Evolutionary conservation across 92 coral and sea anemone genomes (phyloP), one percentile per base, ranked within the genome.

Genomic region (Actinostola sp.): DNA sequence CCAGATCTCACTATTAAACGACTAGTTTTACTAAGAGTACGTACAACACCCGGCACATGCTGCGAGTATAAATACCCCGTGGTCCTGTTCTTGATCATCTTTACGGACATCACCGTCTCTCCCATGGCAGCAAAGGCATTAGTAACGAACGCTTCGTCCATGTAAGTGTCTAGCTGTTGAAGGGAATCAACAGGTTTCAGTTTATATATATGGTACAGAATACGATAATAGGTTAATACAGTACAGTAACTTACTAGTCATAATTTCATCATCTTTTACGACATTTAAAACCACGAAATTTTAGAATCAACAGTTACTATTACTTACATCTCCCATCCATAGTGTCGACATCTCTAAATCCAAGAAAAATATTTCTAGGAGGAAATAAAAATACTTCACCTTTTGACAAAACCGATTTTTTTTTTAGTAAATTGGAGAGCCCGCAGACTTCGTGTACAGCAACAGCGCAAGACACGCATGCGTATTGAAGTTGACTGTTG

Each of bases 291-390:
- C n/a, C n/a, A n/a, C n/a, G n/a, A 46, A 12, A 33, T 30, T 26
- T 19, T 17, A 1, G 69, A 13, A 13, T 16, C 7, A 58, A 14
- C 35, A 33, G 0, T 25, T 20, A 79, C 13, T 7, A 14, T 56
- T 50, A 84, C 96, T 76, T 73, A 93, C 98, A 84, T 93, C 98
- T 33, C 98, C 98, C 98, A 93, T 93, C 98, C 98, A 93, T 53
- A 93, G 69, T 38, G 86, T 93, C 26, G 93, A 63, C 98, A 93
- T 93, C 25, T 69, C 31, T 7, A 14, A 19, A 43, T 17, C 32
- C n/a, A 41, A 25, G 11, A 36, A 33, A 71, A 55, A 15, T 20
- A 7, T 3, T 41, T 34, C 4, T 25, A 62, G 10, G 26, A 35
- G 26, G 28, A 61, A 61, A 5, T 27, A 16, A 15, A 30, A 28